phyloP scores from a whole-genome alignment of 2,797 vertebrate species.

The Platalea minor region DNA sequence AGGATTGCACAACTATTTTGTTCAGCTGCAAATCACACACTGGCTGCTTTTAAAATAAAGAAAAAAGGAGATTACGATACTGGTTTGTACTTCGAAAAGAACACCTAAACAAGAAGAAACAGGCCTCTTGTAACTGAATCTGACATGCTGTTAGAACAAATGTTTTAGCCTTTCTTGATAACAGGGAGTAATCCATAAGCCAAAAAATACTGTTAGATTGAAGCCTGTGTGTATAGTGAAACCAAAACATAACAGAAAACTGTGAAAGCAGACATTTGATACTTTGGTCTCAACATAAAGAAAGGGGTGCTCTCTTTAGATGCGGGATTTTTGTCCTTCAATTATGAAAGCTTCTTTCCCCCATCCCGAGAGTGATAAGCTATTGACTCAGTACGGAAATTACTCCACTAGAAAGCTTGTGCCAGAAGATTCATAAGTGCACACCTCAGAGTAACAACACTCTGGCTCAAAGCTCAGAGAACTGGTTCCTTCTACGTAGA shows the following conservation, averaged over 20 bases:
- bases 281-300: neutral
- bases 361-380: neutral
- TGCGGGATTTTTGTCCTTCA: neutral
- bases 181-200: neutral
- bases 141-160: neutral
- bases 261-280: neutral
- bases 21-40: neutral
- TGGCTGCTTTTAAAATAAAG: neutral
- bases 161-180: neutral
- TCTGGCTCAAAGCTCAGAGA: neutral
- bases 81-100: neutral
- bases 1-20: neutral
- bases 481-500: neutral
- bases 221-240: neutral
- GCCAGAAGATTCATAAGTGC: neutral
- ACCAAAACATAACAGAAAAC: neutral
- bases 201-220: neutral
- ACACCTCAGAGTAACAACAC: neutral
- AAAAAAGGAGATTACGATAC: neutral
- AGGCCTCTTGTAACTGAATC: neutral
- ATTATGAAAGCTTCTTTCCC: neutral
- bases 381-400: neutral
- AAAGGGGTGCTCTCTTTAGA: neutral
- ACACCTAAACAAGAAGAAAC: neutral
- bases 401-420: neutral